Evolutionary conservation across 1,140 invertebrate species (phyloP).

Genomic region (Drosophila equinoxialis): DNA sequence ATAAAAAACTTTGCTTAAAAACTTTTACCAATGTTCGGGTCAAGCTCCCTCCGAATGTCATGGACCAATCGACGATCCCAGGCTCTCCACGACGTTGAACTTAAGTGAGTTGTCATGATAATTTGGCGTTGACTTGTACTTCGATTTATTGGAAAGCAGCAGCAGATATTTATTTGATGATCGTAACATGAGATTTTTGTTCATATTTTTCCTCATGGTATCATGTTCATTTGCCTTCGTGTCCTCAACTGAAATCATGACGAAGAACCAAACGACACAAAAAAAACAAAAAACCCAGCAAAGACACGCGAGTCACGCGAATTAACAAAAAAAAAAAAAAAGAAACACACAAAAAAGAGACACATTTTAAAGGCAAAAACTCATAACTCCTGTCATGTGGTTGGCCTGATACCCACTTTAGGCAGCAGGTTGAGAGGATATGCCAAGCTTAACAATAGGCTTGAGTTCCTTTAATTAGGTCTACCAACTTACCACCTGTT

Average conservation of each 20-base stretch:
- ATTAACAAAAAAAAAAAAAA: slow-evolving; percentile 28
- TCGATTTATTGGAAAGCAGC: slow-evolving; percentile 34
- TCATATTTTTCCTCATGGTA: slow-evolving; percentile 45
- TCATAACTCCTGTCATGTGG: slow-evolving; percentile 19
- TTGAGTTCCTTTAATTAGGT: too few relatives aligned
- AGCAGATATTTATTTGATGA: slow-evolving; percentile 54
- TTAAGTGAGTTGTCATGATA: slow-evolving; percentile 61
- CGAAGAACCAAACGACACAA: slow-evolving; percentile 28
- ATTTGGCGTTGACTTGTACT: slow-evolving; percentile 33
- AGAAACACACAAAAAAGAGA: slow-evolving; percentile 5
- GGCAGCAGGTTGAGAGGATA: not conserved
- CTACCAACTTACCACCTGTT: too few relatives aligned
- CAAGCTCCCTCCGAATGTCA: slow-evolving; percentile 26
- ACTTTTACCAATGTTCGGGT: slow-evolving; percentile 16
- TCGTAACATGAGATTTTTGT: slow-evolving; percentile 61
- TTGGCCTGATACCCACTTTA: not conserved
- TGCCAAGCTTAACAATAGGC: too few relatives aligned
- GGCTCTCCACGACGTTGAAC: not conserved
- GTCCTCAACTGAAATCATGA: slow-evolving; percentile 61
- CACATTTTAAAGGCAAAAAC: slow-evolving; percentile 17
- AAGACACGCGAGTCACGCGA: slow-evolving; percentile 62
- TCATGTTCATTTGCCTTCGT: slow-evolving; percentile 71
- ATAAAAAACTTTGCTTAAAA: slow-evolving; percentile 43
- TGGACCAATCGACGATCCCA: slow-evolving; percentile 7
- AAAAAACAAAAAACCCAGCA: slow-evolving; percentile 21